Conservation (phyloP, 2,888 invertebrate species). For the Sclerodermus sp. region DNA sequence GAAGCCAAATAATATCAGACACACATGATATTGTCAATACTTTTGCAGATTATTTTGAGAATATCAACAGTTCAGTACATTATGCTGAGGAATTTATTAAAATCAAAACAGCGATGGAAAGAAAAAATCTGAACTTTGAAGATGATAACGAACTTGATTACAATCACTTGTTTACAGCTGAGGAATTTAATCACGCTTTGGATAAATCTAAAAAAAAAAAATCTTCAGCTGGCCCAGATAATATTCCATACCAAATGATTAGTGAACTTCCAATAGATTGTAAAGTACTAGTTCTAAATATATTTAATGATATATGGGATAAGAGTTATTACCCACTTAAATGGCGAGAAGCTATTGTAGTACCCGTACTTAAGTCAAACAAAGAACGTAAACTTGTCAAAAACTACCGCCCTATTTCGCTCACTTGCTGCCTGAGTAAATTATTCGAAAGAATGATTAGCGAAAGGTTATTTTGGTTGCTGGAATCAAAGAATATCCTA, state of each 20-base stretch:
- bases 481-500: slow-evolving; percentile 15
- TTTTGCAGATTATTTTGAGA: slow-evolving; percentile 11
- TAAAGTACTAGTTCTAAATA: slow-evolving; percentile 1
- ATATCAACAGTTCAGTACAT: slow-evolving; percentile 18
- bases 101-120: background rate
- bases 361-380: slow-evolving; percentile 13
- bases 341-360: slow-evolving; percentile 14
- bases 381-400: slow-evolving; percentile 10
- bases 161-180: background rate
- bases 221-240: slow-evolving; percentile 20
- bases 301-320: slow-evolving; percentile 11
- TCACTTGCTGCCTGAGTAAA: slow-evolving; percentile 18
- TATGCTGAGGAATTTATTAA: slow-evolving; percentile 4
- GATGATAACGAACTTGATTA: background rate
- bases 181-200: slow-evolving; percentile 5
- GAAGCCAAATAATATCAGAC: slow-evolving; percentile 1
- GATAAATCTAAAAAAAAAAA: slow-evolving; percentile 12
- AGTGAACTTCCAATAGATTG: slow-evolving; percentile 4
- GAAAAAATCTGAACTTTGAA: background rate
- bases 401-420: slow-evolving; percentile 17
- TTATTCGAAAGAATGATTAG: slow-evolving; percentile 17
- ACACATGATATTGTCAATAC: slow-evolving; percentile 2
- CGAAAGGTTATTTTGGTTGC: slow-evolving; percentile 11
- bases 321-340: slow-evolving; percentile 3
- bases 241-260: slow-evolving; percentile 16